These are phyloP conservation scores for Rhea americana DNA, from an alignment of 2,113 vertebrate species.

Conservation along the genomic window DNA sequence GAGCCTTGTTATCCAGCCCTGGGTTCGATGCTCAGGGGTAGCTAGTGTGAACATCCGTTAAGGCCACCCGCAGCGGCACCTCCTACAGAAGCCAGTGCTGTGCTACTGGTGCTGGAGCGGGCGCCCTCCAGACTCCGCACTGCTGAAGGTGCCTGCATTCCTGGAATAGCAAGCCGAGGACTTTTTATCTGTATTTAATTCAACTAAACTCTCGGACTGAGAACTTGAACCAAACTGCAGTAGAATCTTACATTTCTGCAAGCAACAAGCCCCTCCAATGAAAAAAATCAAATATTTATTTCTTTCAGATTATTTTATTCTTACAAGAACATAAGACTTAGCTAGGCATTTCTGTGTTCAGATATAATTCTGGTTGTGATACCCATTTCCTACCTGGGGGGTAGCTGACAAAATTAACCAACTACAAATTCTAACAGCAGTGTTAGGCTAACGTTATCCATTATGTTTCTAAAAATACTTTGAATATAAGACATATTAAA, in stretches of 20 bases:
- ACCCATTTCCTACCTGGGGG: neutral
- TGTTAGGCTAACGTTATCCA: neutral
- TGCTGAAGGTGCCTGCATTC: neutral
- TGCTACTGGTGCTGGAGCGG: fast-evolving
- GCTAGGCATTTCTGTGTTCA: neutral
- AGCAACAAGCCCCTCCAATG: neutral
- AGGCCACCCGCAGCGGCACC: neutral
- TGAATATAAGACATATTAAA: neutral
- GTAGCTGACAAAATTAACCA: neutral
- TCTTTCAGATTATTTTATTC: neutral
- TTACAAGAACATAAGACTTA: neutral
- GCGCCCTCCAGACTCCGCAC: neutral
- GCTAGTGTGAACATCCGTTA: neutral
- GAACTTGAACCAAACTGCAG: neutral
- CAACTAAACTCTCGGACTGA: neutral
- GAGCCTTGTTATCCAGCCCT: neutral
- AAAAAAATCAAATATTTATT: neutral
- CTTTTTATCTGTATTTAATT: neutral
- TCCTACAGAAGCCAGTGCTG: neutral
- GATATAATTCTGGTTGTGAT: neutral
- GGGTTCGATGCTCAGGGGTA: neutral
- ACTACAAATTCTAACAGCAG: neutral
- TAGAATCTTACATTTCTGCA: neutral
- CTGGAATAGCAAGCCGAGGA: neutral
- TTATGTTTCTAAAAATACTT: conserved; percentile 11